Base-by-base conservation (phyloP, 1,140 invertebrate genomes). In the Drosophila bocqueti region DNA sequence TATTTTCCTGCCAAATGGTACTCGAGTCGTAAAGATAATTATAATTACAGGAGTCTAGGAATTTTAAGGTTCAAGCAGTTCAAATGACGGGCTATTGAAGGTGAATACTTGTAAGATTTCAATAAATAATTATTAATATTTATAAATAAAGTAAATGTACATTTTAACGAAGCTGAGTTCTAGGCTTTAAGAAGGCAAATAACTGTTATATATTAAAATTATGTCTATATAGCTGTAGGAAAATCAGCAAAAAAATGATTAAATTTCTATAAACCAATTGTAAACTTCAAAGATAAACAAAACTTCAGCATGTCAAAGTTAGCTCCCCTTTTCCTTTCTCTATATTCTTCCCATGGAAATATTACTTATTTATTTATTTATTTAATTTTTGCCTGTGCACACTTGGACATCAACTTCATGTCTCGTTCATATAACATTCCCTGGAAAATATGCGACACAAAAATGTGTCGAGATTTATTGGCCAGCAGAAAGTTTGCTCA, bases 391-490 rank as follows among this genome's bases (percentile, higher is more conserved):
- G 10, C 45, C 5, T 34, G n/a, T 61, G 58, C 21, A 59, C 21
- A 42, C 26, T 10, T 36, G 36, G 36, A 24, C 29, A 13, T 65
- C 26, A 24, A 64, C 18, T 31, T 31, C 24, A 40, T 29, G n/a
- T 26, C 38, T 15, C 13, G 21, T 42, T 10, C 42, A 46, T 21
- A 38, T 15, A 59, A n/a, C 11, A 31, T 18, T 26, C 36, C 45
- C 8, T 11, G 6, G 6, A 13, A 73, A 73, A 18, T 43, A 73
- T 72, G 45, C 38, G 36, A 21, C 31, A 54, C 47, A 68, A 71
- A 55, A 71, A 71, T 71, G 31, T 67, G 63, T 29, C 9, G 50
- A 73, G 69, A 73, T 73, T 73, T 73, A 73, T 73, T 52, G 31
- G 54, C 34, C 6, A 36, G 29, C 38, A 24, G 11, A 26, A 60